Conservation (phyloP, 2,888 invertebrate species). For the Hypsopygia costalis region DNA sequence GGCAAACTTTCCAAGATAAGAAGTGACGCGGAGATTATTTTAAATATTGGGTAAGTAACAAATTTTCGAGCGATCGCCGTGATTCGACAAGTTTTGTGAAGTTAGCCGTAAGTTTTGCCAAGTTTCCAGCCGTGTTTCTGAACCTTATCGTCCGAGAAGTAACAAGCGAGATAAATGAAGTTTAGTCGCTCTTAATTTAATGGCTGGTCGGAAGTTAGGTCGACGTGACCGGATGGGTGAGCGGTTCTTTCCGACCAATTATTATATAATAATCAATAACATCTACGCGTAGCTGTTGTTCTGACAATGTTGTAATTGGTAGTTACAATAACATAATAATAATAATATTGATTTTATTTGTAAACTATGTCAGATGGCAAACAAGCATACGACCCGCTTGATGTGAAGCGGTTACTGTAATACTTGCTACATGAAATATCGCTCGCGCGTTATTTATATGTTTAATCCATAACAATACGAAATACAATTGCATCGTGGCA, state of each 20-base stretch:
- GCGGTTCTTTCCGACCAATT: conserved; percentile 45
- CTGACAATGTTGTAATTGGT: background rate
- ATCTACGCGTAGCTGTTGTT: background rate
- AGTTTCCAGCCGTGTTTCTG: conserved; percentile 65
- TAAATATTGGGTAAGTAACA: conserved; percentile 71
- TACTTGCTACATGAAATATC: too few species aligned
- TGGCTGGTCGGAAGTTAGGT: conserved; percentile 65
- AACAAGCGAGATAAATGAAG: conserved; percentile 78
- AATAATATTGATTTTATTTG: too few species aligned
- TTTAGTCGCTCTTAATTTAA: conserved; percentile 77
- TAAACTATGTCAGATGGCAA: too few species aligned
- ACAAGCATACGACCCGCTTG: too few species aligned
- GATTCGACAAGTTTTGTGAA: conserved; percentile 69
- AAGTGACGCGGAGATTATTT: conserved; percentile 58
- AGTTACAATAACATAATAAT: too few species aligned
- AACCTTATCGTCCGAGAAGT: conserved; percentile 73
- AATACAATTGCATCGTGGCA: too few species aligned
- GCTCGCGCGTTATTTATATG: too few species aligned
- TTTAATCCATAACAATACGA: too few species aligned
- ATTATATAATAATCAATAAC: conserved; percentile 48
- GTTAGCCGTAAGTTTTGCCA: conserved; percentile 56
- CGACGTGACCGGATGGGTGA: conserved; percentile 58
- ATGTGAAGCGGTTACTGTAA: too few species aligned
- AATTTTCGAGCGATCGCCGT: conserved; percentile 73
- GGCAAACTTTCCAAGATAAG: conserved; percentile 56